Base-by-base conservation (phyloP, 2,888 invertebrate species). In the Drosophila imparisetae region DNA sequence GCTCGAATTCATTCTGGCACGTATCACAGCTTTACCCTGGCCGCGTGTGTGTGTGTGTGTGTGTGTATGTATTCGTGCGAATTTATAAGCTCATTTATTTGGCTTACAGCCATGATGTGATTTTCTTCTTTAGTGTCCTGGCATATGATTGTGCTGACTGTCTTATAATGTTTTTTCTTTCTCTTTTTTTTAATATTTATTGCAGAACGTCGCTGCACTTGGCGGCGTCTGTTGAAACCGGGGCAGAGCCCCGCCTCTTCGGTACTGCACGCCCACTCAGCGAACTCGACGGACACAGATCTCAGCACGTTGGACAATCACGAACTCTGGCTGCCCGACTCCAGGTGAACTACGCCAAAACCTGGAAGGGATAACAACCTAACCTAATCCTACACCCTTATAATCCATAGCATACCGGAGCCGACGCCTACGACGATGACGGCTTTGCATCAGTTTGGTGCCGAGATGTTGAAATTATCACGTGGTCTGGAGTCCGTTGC, bases 401-500 rank as follows among this genome's bases (percentile, higher is more conserved):
- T 30, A 6, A 40, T 30, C 29, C 30, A 15, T 66, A 93, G 93
- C 86, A 91, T 94, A 93, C 95, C 95, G 93, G 96, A 96, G 91
- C 96, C 96, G 45, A 95, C 96, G 72, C 96, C 96, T 34, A 96
- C 96, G 83, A 96, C 97, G 78, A 96, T 97, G 95, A 96, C 96
- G 36, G 97, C 97, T 67, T 94, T 97, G 90, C 97, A 97, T 92
- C 96, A 96, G 91, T 97, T 97, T 92, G 97, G 97, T 63, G 96
- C 96, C 42, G 96, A 97, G 94, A 96, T 97, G 97, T 94, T 97
- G 87, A 96, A 96, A 90, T 94, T 97, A 36, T 97, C 97, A 32
- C 94, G 96, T 76, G 96, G 97, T 74, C 94, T 97, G 85, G 96
- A 96, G 93, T 96, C 96, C 76, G 96, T 96, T 69, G 93, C 94